A percentile compares a stretch with the other conserved stretches of the same genome.
phyloP scores from a whole-genome alignment of 2,888 invertebrate species.

The Tipula vernalis region DNA sequence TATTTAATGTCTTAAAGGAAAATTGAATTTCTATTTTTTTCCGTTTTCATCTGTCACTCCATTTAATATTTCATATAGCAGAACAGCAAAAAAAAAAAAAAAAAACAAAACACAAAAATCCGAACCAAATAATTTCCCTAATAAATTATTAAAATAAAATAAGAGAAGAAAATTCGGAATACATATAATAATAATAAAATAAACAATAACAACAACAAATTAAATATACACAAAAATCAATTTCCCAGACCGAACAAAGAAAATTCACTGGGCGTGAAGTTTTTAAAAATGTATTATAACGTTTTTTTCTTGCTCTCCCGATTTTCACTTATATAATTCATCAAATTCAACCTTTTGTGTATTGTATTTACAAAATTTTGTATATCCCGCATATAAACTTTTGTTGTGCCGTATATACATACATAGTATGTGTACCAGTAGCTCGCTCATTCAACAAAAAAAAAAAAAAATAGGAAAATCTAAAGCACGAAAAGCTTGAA shows the following conservation, averaged over 20 bases:
- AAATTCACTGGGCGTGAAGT: neutral
- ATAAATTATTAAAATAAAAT: conserved; percentile 4
- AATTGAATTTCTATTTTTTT: neutral
- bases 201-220: neutral
- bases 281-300: neutral
- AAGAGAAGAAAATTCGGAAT: neutral
- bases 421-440: neutral
- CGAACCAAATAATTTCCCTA: neutral
- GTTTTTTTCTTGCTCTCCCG: neutral
- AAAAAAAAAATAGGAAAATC: neutral
- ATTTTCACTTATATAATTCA: neutral
- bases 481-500: neutral
- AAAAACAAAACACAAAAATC: no score
- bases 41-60: neutral
- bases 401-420: neutral
- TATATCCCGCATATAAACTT: neutral
- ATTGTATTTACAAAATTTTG: neutral
- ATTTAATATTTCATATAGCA: neutral
- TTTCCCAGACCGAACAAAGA: neutral
- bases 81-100: neutral
- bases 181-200: neutral
- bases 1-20: neutral
- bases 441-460: neutral
- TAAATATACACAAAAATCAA: neutral
- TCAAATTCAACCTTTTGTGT: neutral